A percentile compares a stretch with the other conserved stretches of the same genome.
These are phyloP conservation scores for Arrhamphus sclerolepis DNA, from an alignment of 2,797 vertebrate genomes.

Conservation along the genomic window DNA sequence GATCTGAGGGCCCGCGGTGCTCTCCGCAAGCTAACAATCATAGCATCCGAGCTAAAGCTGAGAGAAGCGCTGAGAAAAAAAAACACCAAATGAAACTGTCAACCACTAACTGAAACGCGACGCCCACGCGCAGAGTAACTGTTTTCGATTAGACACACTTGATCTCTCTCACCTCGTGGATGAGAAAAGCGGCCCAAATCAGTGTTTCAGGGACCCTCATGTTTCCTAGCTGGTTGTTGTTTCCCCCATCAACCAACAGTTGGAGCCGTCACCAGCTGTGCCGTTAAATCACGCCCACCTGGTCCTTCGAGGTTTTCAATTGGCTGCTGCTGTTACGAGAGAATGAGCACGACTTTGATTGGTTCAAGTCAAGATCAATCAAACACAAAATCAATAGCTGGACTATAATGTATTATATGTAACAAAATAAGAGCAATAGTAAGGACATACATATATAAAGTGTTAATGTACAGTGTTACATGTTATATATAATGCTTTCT, in stretches of 20 bases:
- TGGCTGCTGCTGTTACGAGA: conserved; percentile 37
- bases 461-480: no score
- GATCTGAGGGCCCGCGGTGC: conserved; percentile 45
- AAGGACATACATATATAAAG: no score
- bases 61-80: conserved; percentile 2
- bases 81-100: background rate
- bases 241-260: conserved; percentile 59
- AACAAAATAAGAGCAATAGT: no score
- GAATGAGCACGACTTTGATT: conserved; percentile 21
- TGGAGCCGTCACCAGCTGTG: conserved; percentile 54
- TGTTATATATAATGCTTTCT: no score
- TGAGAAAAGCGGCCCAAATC: conserved; percentile 74
- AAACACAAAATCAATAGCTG: background rate
- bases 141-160: conserved; percentile 1
- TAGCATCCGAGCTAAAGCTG: conserved; percentile 66
- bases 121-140: background rate
- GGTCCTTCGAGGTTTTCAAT: background rate
- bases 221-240: conserved; percentile 71
- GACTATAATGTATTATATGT: no score
- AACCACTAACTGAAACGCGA: background rate
- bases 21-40: conserved; percentile 68
- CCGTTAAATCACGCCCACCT: conserved; percentile 46
- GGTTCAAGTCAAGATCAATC: conserved; percentile 52
- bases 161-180: conserved; percentile 76
- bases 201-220: conserved; percentile 77